Evolutionary conservation across 2,797 vertebrate species (phyloP), one percentile per base, ranked within the genome.

Genomic region (Diplodus sargus): DNA sequence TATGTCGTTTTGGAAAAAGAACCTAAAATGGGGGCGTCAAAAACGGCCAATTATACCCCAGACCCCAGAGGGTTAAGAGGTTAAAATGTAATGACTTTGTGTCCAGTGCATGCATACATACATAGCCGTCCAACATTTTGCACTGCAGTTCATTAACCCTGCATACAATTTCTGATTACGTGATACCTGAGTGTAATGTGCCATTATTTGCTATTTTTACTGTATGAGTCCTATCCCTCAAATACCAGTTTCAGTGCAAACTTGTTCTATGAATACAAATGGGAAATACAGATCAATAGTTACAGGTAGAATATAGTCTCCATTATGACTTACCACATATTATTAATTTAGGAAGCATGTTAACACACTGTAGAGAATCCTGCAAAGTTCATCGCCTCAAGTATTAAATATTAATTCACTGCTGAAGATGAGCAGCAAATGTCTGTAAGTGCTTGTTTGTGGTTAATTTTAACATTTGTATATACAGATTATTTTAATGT

Each of bases 391-490:
- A 66, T 48, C 42, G 61, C 48, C 9, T 30, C 1, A 53, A 22
- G 23, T 61, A 45, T 61, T 76, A 42, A 17, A 42, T 51, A 49
- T 63, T 52, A 28, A 59, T 64, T 72, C n/a, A 48, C 5, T 14
- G 15, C 0, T 9, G 23, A 9, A 42, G 11, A 39, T 51, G 18
- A 48, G 30, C 10, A 9, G 18, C 4, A 51, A 5, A 39, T 62
- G 10, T 20, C 45, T 34, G 39, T 51, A 5, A 0, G 7, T 14
- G 43, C 28, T 47, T 54, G 1, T 57, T 45, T 42, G 7, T 23
- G n/a, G 7, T 34, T 48, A 5, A 52, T 71, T 47, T 23, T 47
- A 9, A 56, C 8, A 28, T 57, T 30, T 25, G 25, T 54, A 12
- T 12, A 25, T 25, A 25, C 11, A 54, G 22, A 42, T 4, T 4